Percentiles rank a stretch among this genome's conserved stretches.
Conservation (phyloP, 2,888 invertebrate genomes). For the Tubulanus polymorphus region DNA sequence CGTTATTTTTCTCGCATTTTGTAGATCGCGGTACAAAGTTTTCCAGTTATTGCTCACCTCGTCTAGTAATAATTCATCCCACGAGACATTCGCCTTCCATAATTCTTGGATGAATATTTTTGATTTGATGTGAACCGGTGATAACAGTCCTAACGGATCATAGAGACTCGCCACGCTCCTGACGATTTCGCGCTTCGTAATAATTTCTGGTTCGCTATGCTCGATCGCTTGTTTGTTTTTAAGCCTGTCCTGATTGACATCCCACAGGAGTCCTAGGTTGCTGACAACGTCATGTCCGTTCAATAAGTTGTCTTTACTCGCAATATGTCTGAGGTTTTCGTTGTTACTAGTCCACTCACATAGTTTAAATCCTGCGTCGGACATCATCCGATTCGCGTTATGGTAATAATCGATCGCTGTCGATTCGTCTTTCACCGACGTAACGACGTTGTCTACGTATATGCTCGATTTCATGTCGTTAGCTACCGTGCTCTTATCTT, state of each 20-base stretch:
- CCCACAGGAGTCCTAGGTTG: constrained; percentile 13
- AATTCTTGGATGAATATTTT: not conserved
- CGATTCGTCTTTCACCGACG: constrained; percentile 1
- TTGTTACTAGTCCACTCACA: constrained; percentile 14
- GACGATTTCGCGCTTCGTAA: not conserved
- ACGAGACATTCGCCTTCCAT: not conserved
- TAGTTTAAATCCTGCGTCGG: constrained; percentile 11
- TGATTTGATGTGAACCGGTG: not conserved
- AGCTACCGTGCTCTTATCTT: not conserved
- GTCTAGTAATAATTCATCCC: not conserved
- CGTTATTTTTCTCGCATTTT: not conserved
- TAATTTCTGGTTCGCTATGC: not conserved
- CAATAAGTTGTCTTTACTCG: not conserved
- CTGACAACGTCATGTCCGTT: not conserved
- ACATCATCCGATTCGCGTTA: constrained; percentile 8
- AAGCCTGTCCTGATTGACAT: not conserved
- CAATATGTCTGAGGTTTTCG: not conserved
- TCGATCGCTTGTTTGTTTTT: not conserved
- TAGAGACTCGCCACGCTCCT: not conserved
- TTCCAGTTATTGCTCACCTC: not conserved
- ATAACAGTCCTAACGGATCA: not conserved
- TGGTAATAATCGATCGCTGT: constrained; percentile 7
- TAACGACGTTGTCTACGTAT: constrained; percentile 16
- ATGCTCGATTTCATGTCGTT: not conserved
- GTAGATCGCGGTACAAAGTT: not conserved